Conservation (phyloP, 1,140 invertebrate genomes). For the Leguminivora glycinivorella region DNA sequence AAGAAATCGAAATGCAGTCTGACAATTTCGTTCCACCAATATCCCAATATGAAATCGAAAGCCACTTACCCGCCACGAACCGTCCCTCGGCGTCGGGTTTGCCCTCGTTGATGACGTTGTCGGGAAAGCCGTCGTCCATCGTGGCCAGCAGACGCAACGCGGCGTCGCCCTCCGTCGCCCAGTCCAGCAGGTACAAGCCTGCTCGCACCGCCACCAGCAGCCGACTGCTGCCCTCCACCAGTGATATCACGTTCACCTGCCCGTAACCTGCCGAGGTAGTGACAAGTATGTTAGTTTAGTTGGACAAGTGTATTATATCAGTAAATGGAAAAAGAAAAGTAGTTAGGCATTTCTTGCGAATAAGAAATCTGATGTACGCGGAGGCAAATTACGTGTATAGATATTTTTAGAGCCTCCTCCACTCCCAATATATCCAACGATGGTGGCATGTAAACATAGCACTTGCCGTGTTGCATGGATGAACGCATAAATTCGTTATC, state of each 20-base stretch:
- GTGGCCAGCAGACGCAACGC: conserved; percentile 52
- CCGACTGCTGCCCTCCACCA: conserved; percentile 45
- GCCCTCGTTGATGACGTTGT: conserved; percentile 65
- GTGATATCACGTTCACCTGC: conserved; percentile 56
- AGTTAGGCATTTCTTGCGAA: no score
- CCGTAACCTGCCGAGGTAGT: conserved; percentile 48
- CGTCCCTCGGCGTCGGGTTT: conserved; percentile 56
- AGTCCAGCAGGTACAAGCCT: conserved; percentile 56
- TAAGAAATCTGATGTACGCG: no score
- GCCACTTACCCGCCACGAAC: conserved; percentile 56
- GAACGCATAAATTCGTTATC: background rate
- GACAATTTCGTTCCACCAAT: no score
- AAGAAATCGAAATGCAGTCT: no score
- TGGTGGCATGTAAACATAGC: no score
- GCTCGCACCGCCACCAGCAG: conserved; percentile 56
- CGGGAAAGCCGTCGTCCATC: conserved; percentile 53
- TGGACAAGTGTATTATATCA: no score
- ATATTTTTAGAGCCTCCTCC: no score
- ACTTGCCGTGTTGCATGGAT: background rate
- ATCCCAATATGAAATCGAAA: no score
- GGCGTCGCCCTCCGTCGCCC: conserved; percentile 48
- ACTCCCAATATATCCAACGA: no score
- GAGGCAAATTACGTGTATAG: no score
- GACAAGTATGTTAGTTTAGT: background rate
- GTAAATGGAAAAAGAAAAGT: no score